Evolutionary conservation across 2,888 invertebrate genomes (phyloP), one percentile per base, ranked within the genome.

Genomic region (Ormyrus thymus): DNA sequence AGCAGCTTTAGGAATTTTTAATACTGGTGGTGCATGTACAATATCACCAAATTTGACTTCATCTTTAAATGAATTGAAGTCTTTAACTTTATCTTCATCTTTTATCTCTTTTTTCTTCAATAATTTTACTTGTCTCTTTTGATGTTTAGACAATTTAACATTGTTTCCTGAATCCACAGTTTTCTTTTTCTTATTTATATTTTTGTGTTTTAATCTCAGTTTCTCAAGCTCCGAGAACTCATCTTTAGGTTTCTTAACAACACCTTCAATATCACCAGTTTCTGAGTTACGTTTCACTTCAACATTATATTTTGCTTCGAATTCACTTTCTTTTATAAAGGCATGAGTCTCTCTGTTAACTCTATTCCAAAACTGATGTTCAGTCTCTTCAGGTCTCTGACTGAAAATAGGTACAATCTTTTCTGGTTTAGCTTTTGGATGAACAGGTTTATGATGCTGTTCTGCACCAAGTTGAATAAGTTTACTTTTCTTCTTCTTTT

Each of bases 11-110:
- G 94, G 93, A 69, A 90, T 87, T 58, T 87, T 90, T 56, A 96
- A 90, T 71, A 92, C 89, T 51, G 96, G 96, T 75, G 96, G 96
- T 70, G 92, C 94, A 89, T 94, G 94, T 3, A 92, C 93, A 69
- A 94, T 92, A 86, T 96, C 96, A 0, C 96, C 96, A 90, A 96
- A 96, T 86, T 92, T 87, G 43, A 96, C 91, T 65, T 92, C 90
- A 89, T 96, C 96, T 66, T 82, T 83, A 46, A 88, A 86, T 11
- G 84, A 91, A 79, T 90, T 90, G 86, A 92, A 92, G 70, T 93
- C 93, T 55, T 91, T 90, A 1, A 86, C 82, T 74, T 87, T 85
- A 43, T 89, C 86, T 58, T 88, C 84, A 68, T 86, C 73, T 84
- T 90, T 88, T 85, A 91, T 90, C 58, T 91, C 86, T 84, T 92